A percentile compares a stretch with the other conserved stretches of the same genome.
phyloP scores from a whole-genome alignment of 2,888 invertebrate species.

The Cyrtodaria siliqua region DNA sequence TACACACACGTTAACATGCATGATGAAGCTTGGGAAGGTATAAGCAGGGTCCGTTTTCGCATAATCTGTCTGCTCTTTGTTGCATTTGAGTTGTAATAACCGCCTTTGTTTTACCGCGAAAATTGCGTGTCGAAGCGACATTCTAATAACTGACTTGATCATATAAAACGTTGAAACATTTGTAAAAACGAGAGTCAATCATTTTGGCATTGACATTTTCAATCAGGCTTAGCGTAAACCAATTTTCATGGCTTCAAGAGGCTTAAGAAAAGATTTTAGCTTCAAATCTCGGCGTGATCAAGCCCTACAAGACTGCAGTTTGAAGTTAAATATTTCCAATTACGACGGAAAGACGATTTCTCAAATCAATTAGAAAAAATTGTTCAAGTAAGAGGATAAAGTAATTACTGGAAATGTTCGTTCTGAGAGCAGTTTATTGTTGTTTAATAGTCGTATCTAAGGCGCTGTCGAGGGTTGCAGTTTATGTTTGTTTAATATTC shows the following conservation, averaged over 20 bases:
- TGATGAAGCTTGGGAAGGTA: too few species aligned
- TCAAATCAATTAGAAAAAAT: conserved; percentile 56
- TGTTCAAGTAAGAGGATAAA: conserved; percentile 38
- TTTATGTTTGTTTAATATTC: too few species aligned
- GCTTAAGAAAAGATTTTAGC: background rate
- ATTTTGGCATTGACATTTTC: background rate
- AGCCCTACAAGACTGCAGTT: conserved; percentile 45
- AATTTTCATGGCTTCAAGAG: too few species aligned
- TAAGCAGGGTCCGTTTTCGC: too few species aligned
- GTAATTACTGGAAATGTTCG: conserved; percentile 29
- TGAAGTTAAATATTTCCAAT: conserved; percentile 62
- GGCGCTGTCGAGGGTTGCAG: too few species aligned
- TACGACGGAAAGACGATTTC: conserved; percentile 54
- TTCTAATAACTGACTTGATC: background rate
- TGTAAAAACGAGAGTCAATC: background rate
- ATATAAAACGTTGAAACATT: background rate
- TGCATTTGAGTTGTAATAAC: too few species aligned
- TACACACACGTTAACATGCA: too few species aligned
- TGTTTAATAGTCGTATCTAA: conserved; percentile 10
- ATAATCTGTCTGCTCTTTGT: too few species aligned
- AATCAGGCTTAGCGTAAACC: background rate
- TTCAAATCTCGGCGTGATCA: conserved; percentile 1
- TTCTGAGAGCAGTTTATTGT: conserved; percentile 17
- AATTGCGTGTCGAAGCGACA: background rate
- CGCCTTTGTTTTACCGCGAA: too few species aligned